Evolutionary conservation across 2,888 invertebrate genomes (phyloP).

Genomic region (Aspidiotus destructor): DNA sequence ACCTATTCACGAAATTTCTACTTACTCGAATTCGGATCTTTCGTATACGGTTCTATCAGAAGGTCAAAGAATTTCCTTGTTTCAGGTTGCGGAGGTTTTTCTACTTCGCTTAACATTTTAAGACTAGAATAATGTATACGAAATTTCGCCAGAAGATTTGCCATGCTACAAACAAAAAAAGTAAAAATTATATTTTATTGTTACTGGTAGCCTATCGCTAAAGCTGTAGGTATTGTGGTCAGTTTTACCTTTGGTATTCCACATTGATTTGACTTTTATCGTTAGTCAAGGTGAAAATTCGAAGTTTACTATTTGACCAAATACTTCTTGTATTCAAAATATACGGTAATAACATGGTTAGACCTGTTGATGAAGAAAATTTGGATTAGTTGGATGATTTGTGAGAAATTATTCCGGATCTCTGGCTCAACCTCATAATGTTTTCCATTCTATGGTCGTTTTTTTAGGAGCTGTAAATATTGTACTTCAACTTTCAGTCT

Average conservation of each 20-base stretch:
- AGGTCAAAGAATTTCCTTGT: slow-evolving; percentile 65
- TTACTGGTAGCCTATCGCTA: not conserved
- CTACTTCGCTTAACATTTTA: slow-evolving; percentile 75
- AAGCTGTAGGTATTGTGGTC: not conserved
- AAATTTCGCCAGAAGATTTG: slow-evolving; percentile 82
- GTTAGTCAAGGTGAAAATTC: slow-evolving; percentile 30
- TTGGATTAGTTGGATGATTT: not conserved
- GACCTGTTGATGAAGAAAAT: slow-evolving; percentile 21
- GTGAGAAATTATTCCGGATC: not conserved
- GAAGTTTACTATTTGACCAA: slow-evolving; percentile 26
- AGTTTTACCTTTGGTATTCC: slow-evolving; percentile 31
- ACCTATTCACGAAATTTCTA: not conserved
- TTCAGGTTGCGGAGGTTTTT: slow-evolving; percentile 63
- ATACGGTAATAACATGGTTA: slow-evolving; percentile 31
- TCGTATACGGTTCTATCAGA: slow-evolving; percentile 47
- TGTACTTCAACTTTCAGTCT: too few species aligned
- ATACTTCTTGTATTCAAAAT: slow-evolving; percentile 29
- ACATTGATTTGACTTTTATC: slow-evolving; percentile 20
- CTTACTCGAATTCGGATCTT: slow-evolving; percentile 18
- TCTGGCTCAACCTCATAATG: too few species aligned
- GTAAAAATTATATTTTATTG: not conserved
- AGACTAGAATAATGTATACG: slow-evolving; percentile 85
- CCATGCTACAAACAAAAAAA: slow-evolving; percentile 60
- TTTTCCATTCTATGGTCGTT: too few species aligned
- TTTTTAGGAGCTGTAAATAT: too few species aligned